phyloP scores from a whole-genome alignment of 2,888 invertebrate genomes.

The Busseola fusca region DNA sequence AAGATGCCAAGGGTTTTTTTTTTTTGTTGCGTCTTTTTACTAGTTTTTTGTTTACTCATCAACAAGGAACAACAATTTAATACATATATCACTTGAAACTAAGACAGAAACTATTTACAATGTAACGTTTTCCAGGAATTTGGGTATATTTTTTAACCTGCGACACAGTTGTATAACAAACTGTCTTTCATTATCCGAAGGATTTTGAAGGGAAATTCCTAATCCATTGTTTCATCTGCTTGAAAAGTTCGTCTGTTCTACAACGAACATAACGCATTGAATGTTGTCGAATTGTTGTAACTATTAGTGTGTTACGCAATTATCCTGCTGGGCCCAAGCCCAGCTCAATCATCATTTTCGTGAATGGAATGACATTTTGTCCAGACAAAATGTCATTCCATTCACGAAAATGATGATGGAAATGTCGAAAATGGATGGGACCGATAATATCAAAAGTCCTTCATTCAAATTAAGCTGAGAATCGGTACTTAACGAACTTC shows the following conservation, averaged over 20 bases:
- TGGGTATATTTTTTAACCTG: background rate
- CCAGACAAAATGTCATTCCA: background rate
- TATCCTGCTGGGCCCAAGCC: background rate
- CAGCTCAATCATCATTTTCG: no score
- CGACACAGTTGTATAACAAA: background rate
- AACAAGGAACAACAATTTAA: background rate
- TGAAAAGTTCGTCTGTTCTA: background rate
- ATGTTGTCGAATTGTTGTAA: background rate
- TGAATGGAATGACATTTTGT: background rate
- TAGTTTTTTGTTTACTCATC: background rate
- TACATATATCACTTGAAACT: background rate
- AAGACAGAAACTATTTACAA: background rate
- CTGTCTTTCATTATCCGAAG: background rate
- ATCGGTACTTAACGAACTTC: no score
- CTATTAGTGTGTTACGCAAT: background rate
- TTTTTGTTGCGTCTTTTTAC: constrained; percentile 9
- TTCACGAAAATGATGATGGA: background rate
- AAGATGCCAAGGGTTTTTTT: constrained; percentile 16
- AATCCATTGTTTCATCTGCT: background rate
- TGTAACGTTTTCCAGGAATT: background rate
- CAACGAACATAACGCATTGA: background rate
- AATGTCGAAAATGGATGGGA: background rate
- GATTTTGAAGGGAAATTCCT: background rate
- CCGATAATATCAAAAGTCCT: background rate
- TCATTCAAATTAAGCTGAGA: no score